Percentiles rank a stretch among this genome's conserved stretches.
Evolutionary conservation across 2,113 vertebrate species (phyloP).

Genomic region (Penelope pileata): DNA sequence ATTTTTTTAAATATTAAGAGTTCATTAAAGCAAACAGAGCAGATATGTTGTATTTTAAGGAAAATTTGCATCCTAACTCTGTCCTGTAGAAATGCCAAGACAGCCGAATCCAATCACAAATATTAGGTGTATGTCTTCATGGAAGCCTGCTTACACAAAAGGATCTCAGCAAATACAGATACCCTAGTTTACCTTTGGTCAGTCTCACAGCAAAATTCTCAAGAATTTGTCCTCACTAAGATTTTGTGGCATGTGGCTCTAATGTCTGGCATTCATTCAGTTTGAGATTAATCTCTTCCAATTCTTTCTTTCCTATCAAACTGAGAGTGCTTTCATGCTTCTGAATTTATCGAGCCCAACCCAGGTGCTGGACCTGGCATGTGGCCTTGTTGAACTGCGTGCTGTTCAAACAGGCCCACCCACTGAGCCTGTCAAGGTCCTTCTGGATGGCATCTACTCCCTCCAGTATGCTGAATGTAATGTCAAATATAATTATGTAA

Average conservation of each 20-base stretch:
- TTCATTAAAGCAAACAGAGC: background rate
- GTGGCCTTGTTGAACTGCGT: background rate
- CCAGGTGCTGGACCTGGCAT: background rate
- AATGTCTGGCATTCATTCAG: background rate
- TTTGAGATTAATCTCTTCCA: background rate
- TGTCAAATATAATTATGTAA: background rate
- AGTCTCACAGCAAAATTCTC: background rate
- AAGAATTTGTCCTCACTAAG: background rate
- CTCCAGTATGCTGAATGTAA: background rate
- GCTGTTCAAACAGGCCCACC: too few species aligned
- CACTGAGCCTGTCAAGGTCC: background rate
- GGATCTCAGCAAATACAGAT: accelerated
- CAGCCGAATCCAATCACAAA: background rate
- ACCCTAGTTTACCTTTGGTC: background rate
- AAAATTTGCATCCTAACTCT: background rate
- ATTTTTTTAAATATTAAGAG: background rate
- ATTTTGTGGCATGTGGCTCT: background rate
- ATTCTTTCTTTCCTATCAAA: background rate
- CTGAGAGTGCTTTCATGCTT: background rate
- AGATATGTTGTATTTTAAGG: background rate
- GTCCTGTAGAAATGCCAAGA: background rate
- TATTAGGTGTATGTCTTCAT: background rate
- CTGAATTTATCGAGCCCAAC: background rate
- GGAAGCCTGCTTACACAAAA: background rate
- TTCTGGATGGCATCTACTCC: background rate